Evolutionary conservation across 2,888 invertebrate species (phyloP), one percentile per base, ranked within the genome.

Genomic region (Automeris io): DNA sequence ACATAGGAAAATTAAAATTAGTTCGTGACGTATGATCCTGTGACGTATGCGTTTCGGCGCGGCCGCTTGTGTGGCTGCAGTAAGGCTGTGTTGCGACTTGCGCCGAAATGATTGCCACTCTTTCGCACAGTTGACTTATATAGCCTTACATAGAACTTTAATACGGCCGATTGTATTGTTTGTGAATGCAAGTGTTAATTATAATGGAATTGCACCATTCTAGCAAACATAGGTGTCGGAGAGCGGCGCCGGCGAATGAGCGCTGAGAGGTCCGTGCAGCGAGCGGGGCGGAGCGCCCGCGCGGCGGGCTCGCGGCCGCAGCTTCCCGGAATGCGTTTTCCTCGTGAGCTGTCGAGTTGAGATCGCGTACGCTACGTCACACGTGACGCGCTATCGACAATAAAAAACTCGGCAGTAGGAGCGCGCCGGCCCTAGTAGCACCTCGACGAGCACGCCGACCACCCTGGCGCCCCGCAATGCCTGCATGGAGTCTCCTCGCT

Each of bases 311-410:
- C 23, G 37, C 37, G 25, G 12, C 18, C 39, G 34, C 39, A 35
- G 35, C 68, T 85, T 85, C 85, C 61, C 64, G 66, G 85, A 83
- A 83, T 71, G 65, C 85, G 78, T 85, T 85, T 83, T 85, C 85
- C 83, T 83, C 70, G 69, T 69, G 62, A 60, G 61, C 45, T 47
- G 45, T 6, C 16, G 29, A 9, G 24, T 46, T 43, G 45, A 48
- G 57, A 49, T 53, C 56, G 67, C 61, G 66, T 57, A 77, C 56
- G 45, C 64, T 55, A 81, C 83, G 82, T 81, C 78, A 79, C 69
- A 49, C 53, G 46, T 82, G 81, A 80, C 79, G 80, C 69, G 57
- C 45, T 51, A 40, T 56, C 55, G 61, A 61, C 58, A 58, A 72
- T 75, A 74, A 78, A 80, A 81, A 70, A 49, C 59, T 57, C 44